These are phyloP conservation scores for Metopia argyrocephala DNA, from an alignment of 2,888 invertebrate species.

Conservation along the genomic window DNA sequence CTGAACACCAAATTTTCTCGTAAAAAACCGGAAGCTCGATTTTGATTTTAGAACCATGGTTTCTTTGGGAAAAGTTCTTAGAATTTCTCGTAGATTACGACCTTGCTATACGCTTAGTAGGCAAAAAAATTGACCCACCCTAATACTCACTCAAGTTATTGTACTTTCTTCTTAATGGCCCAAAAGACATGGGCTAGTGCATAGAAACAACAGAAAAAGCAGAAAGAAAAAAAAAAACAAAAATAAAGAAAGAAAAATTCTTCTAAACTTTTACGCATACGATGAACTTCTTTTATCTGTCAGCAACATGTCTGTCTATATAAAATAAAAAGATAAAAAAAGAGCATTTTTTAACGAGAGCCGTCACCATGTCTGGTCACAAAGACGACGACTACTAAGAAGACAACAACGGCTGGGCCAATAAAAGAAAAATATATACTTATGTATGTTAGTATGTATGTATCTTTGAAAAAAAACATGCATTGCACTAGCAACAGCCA, in stretches of 20 bases:
- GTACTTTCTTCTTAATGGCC: too few species aligned
- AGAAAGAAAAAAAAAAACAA: not conserved
- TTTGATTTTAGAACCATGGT: too few species aligned
- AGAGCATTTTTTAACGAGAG: conserved; percentile 33
- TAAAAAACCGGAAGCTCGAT: too few species aligned
- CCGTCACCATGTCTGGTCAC: conserved; percentile 58
- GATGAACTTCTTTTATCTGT: conserved; percentile 22
- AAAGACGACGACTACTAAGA: conserved; percentile 49
- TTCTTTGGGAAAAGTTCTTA: too few species aligned
- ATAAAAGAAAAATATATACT: not conserved
- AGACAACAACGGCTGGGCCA: not conserved
- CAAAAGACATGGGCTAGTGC: too few species aligned
- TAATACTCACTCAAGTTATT: too few species aligned
- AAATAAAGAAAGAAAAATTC: not conserved
- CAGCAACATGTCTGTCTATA: not conserved
- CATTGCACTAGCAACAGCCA: conserved; percentile 46
- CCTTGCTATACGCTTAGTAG: too few species aligned
- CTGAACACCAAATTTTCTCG: too few species aligned
- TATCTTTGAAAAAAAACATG: conserved; percentile 18
- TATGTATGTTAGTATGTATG: conserved; percentile 13
- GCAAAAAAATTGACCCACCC: too few species aligned
- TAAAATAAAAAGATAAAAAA: not conserved
- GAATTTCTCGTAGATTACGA: too few species aligned
- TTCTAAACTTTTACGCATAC: not conserved
- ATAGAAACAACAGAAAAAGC: not conserved